Percentiles rank a stretch among this genome's conserved stretches.
phyloP scores from a whole-genome alignment of 2,113 vertebrate genomes.

The Ammospiza caudacuta region DNA sequence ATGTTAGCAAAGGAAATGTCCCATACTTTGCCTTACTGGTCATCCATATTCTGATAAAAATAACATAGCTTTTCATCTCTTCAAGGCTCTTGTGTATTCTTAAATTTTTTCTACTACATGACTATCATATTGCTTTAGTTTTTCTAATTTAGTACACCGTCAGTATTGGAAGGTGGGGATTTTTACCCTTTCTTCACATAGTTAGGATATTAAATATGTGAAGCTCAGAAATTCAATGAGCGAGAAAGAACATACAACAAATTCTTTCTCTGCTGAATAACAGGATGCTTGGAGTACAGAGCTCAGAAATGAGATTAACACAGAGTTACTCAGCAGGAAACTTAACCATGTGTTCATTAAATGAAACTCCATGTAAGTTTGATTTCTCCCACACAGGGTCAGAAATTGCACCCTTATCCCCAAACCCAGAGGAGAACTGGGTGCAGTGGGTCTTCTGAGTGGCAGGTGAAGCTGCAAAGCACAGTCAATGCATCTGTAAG shows the following conservation, averaged over 20 bases:
- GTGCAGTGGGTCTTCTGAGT: background rate
- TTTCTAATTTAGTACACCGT: background rate
- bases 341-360: background rate
- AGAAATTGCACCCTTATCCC: background rate
- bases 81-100: background rate
- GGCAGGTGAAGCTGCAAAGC: background rate
- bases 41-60: background rate
- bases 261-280: background rate
- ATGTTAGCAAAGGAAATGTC: background rate
- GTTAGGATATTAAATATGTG: background rate
- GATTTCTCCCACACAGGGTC: background rate
- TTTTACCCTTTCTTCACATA: background rate
- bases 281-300: background rate
- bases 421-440: background rate
- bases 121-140: background rate
- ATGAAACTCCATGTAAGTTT: rapidly evolving
- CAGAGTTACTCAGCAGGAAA: background rate
- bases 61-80: background rate
- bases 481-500: background rate
- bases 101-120: background rate
- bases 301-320: background rate
- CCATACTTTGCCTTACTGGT: background rate
- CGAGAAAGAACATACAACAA: background rate
- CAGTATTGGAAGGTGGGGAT: background rate
- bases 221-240: background rate